These are phyloP conservation scores for Microplitis mediator DNA, from an alignment of 1,140 invertebrate species.

Conservation along the genomic window DNA sequence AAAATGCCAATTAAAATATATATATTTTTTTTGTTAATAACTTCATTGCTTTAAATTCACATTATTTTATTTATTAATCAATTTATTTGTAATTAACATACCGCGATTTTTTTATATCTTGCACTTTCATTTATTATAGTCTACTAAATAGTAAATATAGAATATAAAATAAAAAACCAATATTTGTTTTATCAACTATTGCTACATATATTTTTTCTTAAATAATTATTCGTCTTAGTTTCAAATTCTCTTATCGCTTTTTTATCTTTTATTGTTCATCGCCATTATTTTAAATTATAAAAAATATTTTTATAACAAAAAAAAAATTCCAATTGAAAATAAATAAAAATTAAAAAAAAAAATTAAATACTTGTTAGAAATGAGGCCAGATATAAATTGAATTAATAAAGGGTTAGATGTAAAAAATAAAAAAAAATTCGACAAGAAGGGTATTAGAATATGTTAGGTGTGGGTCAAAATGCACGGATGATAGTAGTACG, in stretches of 20 bases:
- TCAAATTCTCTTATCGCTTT: no score
- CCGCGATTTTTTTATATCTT: constrained; percentile 14
- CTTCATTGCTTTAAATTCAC: constrained; percentile 43
- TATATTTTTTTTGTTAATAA: not conserved
- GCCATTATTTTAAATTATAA: not conserved
- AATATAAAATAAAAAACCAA: not conserved
- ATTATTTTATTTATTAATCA: constrained; percentile 68
- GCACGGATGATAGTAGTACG: constrained; percentile 58
- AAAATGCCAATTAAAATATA: constrained; percentile 10
- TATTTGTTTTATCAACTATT: not conserved
- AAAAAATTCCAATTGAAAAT: no score
- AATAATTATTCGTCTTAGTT: not conserved
- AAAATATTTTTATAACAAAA: not conserved
- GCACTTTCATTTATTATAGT: constrained; percentile 12
- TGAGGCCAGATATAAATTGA: no score
- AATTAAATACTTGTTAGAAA: no score
- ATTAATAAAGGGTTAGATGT: not conserved
- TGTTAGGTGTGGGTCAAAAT: constrained; percentile 44
- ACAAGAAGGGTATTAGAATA: constrained; percentile 35
- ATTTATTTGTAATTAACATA: constrained; percentile 28
- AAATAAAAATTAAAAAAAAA: no score
- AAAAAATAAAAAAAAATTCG: constrained; percentile 32
- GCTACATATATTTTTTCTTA: not conserved
- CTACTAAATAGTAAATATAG: no score
- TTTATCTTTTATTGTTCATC: no score